Conservation (phyloP, 1,140 invertebrate species). For the Drosophila varians region DNA sequence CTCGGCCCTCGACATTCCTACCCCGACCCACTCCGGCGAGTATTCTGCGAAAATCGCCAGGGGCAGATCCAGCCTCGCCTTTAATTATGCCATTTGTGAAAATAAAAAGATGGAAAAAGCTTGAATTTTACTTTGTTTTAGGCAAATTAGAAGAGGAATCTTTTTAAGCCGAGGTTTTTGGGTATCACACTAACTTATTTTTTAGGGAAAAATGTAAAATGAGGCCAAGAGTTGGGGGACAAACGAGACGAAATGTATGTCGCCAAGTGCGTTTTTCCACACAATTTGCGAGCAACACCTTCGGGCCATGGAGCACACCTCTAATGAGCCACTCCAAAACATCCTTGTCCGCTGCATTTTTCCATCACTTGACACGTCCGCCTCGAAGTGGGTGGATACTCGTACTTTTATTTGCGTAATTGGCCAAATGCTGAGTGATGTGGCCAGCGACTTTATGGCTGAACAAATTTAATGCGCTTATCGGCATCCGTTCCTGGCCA, state of each 20-base stretch:
- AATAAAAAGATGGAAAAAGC: constrained; percentile 15
- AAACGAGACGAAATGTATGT: constrained; percentile 13
- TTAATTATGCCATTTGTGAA: constrained; percentile 68
- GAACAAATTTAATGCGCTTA: constrained; percentile 72
- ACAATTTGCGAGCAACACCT: constrained; percentile 64
- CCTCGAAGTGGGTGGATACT: constrained; percentile 4
- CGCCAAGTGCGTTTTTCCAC: constrained; percentile 54
- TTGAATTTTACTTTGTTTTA: constrained; percentile 13
- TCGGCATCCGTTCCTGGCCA: constrained; percentile 69
- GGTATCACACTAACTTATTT: neutral
- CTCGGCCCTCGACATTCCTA: constrained; percentile 53
- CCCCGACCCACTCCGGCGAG: neutral
- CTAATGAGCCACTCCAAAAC: constrained; percentile 71
- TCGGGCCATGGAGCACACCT: constrained; percentile 50
- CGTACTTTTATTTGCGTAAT: constrained; percentile 77
- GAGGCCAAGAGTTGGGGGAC: neutral
- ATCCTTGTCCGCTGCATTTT: constrained; percentile 53
- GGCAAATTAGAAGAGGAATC: neutral
- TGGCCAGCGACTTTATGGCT: constrained; percentile 61
- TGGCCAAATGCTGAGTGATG: constrained; percentile 72
- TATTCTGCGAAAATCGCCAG: constrained; percentile 56
- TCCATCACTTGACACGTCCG: constrained; percentile 77
- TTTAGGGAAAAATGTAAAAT: constrained; percentile 7
- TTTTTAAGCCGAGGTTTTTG: neutral
- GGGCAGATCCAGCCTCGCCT: constrained; percentile 22